Percentiles rank a stretch among this genome's conserved stretches.
Conservation (phyloP, 2,797 vertebrate genomes). For the Xiphorhynchus erythropygius region DNA sequence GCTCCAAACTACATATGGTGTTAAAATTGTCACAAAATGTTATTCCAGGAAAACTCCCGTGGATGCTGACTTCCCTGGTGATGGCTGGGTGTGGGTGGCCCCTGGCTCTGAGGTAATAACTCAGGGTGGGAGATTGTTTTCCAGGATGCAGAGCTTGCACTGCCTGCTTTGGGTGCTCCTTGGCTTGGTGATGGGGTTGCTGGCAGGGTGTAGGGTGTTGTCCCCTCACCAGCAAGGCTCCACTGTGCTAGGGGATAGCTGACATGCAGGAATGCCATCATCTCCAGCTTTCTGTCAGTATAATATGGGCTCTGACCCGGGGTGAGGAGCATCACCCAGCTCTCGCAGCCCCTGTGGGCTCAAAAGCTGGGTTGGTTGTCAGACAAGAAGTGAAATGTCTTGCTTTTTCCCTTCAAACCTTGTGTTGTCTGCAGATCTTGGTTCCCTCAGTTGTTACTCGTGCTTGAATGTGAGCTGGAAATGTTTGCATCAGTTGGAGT, state of each 20-base stretch:
- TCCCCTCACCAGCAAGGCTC: not conserved
- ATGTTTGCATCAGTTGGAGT: not conserved
- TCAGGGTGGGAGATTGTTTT: not conserved
- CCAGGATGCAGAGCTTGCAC: not conserved
- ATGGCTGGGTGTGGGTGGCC: not conserved
- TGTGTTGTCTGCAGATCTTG: not conserved
- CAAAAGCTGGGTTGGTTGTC: not conserved
- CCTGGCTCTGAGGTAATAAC: not conserved
- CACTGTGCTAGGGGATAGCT: too few relatives aligned
- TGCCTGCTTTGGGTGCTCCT: not conserved
- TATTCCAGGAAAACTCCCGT: not conserved
- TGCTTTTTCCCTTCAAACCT: not conserved
- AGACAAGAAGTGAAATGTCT: not conserved
- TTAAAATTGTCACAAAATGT: not conserved
- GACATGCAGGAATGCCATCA: accelerated
- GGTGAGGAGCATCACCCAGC: not conserved
- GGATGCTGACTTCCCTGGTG: not conserved
- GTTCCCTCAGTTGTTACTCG: not conserved
- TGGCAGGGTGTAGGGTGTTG: not conserved
- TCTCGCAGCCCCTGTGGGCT: not conserved
- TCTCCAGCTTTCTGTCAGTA: accelerated
- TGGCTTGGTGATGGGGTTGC: accelerated
- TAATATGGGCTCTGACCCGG: not conserved
- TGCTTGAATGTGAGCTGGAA: not conserved
- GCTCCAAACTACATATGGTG: not conserved